Base-by-base conservation (phyloP, 1,140 invertebrate genomes). In the Magallana gigas region DNA sequence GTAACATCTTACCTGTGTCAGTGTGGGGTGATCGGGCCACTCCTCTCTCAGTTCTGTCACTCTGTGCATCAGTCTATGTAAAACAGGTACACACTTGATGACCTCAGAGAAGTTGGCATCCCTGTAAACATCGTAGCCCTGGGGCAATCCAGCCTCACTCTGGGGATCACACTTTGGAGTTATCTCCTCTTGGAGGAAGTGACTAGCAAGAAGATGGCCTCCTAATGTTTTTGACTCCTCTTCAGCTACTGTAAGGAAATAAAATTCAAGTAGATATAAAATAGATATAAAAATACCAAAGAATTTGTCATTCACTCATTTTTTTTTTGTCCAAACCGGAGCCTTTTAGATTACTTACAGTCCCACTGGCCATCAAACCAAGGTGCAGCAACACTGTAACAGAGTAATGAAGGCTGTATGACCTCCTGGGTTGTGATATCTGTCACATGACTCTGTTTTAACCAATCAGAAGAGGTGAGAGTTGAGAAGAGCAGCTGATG, bases 21-120 rank as follows among this genome's bases (percentile, higher is more conserved):
- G 93, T 0, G 97, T 97, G 0, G 98, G 98, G 95, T 99, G 97
- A 87, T 98, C 98, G 0, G 98, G 97, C 97, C 98, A 99, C 91
- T 98, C 96, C 2, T 95, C 92, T 18, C 98, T 94, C n/a, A 99
- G 94, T 62, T 96, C 95, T n/a, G 95, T 93, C 1, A 98, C 96
- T 82, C 96, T 95, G 5, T 64, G 93, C 85, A 96, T 95, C 18
- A 98, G 95, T 80, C 93, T 94, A 14, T 96, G 94, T 59, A 99
- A 93, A 1, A 98, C 94, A 6, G 96, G 96, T 8, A 96, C 93
- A 92, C 97, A 97, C 59, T 96, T 95, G 64, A 96, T 95, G 0
- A 97, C 96, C 95, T 99, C 97, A 0, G 96, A 94, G 0, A 98
- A 95, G 94, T 98, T 97, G 1, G 97, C 94, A 90, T 98, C 97